Base-by-base conservation (phyloP, 1,140 invertebrate genomes). In the Cydia amplana region DNA sequence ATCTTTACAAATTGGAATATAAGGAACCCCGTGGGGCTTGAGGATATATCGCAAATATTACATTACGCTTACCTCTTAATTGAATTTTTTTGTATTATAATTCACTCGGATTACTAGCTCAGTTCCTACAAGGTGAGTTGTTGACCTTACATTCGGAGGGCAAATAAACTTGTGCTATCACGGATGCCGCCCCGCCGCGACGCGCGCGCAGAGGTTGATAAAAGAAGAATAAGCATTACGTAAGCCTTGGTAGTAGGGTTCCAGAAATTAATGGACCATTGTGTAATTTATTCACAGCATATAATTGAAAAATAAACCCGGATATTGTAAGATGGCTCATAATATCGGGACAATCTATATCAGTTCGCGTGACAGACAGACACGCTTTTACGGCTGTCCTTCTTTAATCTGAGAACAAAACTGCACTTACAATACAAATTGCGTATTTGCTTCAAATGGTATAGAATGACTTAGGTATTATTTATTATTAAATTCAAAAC, bases 111-210 rank as follows among this genome's bases (percentile, higher is more conserved):
- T 70, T 43, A 70, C 32, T n/a, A 4, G 7, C 32, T 36, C 32
- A 70, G 65, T 28, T 70, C 32, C 32, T 40, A 40, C 65, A 70
- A 70, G 65, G 32, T 40, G 32, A 36, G 36, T 36, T 70, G 65
- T 70, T 70, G 65, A 70, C 65, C 65, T 70, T 70, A 70, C 65
- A 70, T 43, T 70, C n/a, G 36, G 36, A 36, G 4, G 36, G 18
- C 23, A 70, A 70, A 70, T 70, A 70, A 40, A 36, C 64, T 67
- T 32, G 65, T 36, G 65, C 65, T 70, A 70, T 70, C 65, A 70
- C 65, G 32, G 28, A 10, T 16, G 32, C 25, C 25, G 25, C 3
- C 32, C 64, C 63, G 12, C 25, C 23, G 20, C 32, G 28, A 7
- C 65, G 28, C 32, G 5, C 0, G 65, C 32, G 65, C 65, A 70